Evolutionary conservation across 2,888 invertebrate species (phyloP).

Genomic region (Nemurella pictetii): DNA sequence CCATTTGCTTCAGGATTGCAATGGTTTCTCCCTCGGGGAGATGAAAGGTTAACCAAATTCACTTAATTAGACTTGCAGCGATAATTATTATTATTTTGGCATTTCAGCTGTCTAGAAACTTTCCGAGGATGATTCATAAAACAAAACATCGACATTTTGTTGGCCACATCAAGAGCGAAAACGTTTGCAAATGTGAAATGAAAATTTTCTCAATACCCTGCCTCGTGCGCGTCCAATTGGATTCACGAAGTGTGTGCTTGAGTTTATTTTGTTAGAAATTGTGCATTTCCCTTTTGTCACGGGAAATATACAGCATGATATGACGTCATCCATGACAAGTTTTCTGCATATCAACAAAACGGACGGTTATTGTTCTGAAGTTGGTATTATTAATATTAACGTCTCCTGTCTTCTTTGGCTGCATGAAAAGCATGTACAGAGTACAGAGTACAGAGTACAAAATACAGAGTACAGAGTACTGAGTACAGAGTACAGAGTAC

Average conservation of each 20-base stretch:
- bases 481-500: no score
- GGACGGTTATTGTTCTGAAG: not conserved
- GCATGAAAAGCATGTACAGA: not conserved
- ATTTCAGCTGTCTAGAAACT: slow-evolving; percentile 13
- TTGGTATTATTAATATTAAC: not conserved
- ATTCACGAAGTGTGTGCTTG: not conserved
- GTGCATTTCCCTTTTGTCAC: not conserved
- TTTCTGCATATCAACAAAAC: not conserved
- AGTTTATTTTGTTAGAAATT: not conserved
- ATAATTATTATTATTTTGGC: slow-evolving; percentile 4
- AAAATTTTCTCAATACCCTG: not conserved
- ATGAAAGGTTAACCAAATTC: slow-evolving; percentile 17
- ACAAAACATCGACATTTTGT: not conserved
- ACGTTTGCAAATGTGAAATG: not conserved
- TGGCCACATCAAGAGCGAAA: not conserved
- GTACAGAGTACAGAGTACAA: not conserved
- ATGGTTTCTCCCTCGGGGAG: not conserved
- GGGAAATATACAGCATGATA: not conserved
- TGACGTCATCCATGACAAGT: not conserved
- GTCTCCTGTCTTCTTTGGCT: not conserved
- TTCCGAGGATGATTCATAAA: not conserved
- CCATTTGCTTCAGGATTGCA: slow-evolving; percentile 10
- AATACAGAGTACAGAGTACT: no score
- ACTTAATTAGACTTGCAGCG: not conserved
- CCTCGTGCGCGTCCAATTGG: no score